Evolutionary conservation across 2,113 vertebrate species (phyloP).

Genomic region (Caretta caretta): DNA sequence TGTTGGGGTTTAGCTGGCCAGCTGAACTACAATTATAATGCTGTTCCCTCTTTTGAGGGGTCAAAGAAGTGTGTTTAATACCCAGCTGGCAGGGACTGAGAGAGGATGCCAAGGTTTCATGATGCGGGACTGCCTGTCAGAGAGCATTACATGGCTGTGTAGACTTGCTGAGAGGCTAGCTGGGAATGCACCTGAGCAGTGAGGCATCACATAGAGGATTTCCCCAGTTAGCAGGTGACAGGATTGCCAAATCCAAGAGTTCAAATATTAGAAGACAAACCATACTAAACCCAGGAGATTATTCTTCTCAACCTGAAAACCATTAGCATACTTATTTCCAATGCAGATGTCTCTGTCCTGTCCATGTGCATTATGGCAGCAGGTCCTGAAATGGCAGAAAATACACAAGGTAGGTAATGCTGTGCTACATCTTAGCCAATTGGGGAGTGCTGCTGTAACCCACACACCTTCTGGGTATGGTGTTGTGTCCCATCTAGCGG

Average conservation of each 20-base stretch:
- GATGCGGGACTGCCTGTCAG: background rate
- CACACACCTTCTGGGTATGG: no score
- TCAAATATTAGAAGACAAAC: slow-evolving; percentile 14
- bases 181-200: background rate
- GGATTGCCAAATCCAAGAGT: background rate
- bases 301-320: background rate
- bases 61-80: slow-evolving; percentile 6
- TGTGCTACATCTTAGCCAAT: background rate
- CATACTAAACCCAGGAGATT: background rate
- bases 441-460: background rate
- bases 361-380: background rate
- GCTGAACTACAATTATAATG: slow-evolving; percentile 35
- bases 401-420: fast-evolving
- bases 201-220: background rate
- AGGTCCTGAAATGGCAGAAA: fast-evolving
- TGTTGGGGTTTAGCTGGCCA: slow-evolving; percentile 30
- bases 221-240: background rate
- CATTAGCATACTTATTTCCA: background rate
- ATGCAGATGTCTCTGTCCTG: fast-evolving
- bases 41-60: background rate
- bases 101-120: background rate
- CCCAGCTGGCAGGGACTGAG: background rate
- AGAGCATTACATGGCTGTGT: background rate
- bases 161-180: background rate
- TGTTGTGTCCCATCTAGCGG: no score